A percentile compares a stretch with the other conserved stretches of the same genome.
phyloP scores from a whole-genome alignment of 2,888 invertebrate species.

The Hetaerina titia region DNA sequence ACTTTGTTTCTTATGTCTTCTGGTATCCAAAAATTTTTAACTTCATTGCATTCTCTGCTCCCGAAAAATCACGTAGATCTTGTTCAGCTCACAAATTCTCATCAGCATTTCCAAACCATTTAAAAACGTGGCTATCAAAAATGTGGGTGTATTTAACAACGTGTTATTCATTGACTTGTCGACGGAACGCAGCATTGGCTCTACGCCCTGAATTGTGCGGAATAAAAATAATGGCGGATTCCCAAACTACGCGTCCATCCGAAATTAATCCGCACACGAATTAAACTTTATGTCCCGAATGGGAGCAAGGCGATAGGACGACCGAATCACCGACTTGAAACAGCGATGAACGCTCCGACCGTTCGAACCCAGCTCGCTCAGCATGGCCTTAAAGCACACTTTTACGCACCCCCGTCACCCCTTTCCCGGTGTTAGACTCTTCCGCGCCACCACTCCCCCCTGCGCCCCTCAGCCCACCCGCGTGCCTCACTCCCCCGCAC shows the following conservation, averaged over 20 bases:
- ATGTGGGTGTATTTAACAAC: too few relatives aligned
- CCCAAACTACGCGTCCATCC: not conserved
- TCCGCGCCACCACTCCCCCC: conserved; percentile 2
- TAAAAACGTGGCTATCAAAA: too few relatives aligned
- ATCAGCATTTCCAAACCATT: too few relatives aligned
- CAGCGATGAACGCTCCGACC: not conserved
- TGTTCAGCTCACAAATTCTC: too few relatives aligned
- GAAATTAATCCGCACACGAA: not conserved
- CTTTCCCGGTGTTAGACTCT: not conserved
- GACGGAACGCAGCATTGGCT: too few relatives aligned
- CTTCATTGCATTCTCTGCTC: too few relatives aligned
- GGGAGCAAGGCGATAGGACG: not conserved
- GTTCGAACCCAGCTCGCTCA: not conserved
- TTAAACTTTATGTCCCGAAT: too few relatives aligned
- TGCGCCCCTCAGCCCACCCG: not conserved
- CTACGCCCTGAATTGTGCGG: too few relatives aligned
- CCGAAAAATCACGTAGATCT: too few relatives aligned
- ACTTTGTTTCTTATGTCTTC: too few relatives aligned
- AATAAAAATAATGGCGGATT: not conserved
- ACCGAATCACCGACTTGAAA: not conserved
- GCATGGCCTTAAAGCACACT: not conserved
- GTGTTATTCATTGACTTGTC: too few relatives aligned
- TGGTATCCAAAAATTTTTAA: too few relatives aligned
- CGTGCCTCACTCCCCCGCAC: not conserved
- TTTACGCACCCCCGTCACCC: not conserved